Conservation (phyloP, 2,113 vertebrate genomes). For the Megaleporinus macrocephalus region DNA sequence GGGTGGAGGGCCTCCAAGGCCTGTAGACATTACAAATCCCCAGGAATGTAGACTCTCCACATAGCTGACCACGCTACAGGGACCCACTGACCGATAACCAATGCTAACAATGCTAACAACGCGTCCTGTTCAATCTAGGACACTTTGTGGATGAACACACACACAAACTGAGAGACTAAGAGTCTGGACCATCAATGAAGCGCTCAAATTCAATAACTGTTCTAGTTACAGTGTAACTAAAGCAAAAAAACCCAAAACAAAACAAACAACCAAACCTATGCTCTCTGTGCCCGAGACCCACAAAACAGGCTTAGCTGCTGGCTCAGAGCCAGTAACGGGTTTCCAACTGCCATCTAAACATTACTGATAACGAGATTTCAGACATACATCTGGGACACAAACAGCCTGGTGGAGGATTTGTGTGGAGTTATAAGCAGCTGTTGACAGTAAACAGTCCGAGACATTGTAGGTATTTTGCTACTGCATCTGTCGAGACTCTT, state of each 20-base stretch:
- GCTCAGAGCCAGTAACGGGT: not conserved
- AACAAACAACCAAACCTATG: not conserved
- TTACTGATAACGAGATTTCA: not conserved
- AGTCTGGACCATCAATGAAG: not conserved
- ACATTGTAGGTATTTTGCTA: too few relatives aligned
- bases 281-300: not conserved
- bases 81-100: slow-evolving; percentile 58
- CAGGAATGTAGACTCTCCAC: slow-evolving; percentile 63
- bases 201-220: not conserved
- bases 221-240: not conserved
- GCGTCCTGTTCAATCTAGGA: not conserved
- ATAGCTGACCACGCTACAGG: slow-evolving; percentile 53
- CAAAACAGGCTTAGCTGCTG: not conserved
- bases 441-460: too few relatives aligned
- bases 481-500: too few relatives aligned
- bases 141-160: not conserved
- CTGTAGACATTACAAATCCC: slow-evolving; percentile 62
- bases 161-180: not conserved
- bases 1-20: slow-evolving; percentile 7
- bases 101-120: not conserved
- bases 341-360: not conserved
- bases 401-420: not conserved
- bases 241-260: too few relatives aligned
- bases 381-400: not conserved
- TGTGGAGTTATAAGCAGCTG: too few relatives aligned